Base-by-base conservation (phyloP, 1,140 invertebrate species). In the Bombus pyrosoma region DNA sequence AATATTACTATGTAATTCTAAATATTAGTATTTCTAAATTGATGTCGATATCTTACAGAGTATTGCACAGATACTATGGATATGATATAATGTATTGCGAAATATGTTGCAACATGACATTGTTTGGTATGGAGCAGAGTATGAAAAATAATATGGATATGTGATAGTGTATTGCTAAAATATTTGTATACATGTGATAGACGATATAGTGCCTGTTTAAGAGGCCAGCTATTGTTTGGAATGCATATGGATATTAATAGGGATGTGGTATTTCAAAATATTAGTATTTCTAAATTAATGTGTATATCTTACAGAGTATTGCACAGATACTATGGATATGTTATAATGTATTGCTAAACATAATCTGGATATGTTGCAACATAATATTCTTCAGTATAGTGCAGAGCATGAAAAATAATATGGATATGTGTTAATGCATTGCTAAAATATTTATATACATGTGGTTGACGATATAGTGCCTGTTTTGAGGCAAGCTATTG, bases 391-490 rank as follows among this genome's bases (percentile, higher is more conserved):
- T 0, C 0, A 62, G 5, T 86, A 82, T 34, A 34, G 2, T 13
- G 3, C 3, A 47, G 13, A 1, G 0, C 15, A 15, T 15, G 4
- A 6, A 15, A 15, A 47, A 47, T 15, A 15, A 47, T 47, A 18
- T 5, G 0, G 0, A 18, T 47, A 5, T 5, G 5, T 47, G 0
- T 1, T 47, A 47, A 62, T 57, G 1, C 25, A 25, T 57, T 57
- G 2, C 8, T 0, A 9, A 9, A 57, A 13, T 43, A 3, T 43
- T n/a, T 43, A 0, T 13, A 13, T 13, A 43, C 12, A 43, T 39
- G 1, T 41, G 10, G 10, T 12, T 1, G 0, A 15, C 0, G 0
- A 0, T 47, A 0, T 0, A 47, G 0, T 47, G 3, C 13, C 13
- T 15, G 13, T 0, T 15, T 0, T 47, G 43, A 1, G 43, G 0